Percentiles rank a stretch among this genome's conserved stretches.
phyloP scores from a whole-genome alignment of 2,113 vertebrate genomes.

The Lontra canadensis region DNA sequence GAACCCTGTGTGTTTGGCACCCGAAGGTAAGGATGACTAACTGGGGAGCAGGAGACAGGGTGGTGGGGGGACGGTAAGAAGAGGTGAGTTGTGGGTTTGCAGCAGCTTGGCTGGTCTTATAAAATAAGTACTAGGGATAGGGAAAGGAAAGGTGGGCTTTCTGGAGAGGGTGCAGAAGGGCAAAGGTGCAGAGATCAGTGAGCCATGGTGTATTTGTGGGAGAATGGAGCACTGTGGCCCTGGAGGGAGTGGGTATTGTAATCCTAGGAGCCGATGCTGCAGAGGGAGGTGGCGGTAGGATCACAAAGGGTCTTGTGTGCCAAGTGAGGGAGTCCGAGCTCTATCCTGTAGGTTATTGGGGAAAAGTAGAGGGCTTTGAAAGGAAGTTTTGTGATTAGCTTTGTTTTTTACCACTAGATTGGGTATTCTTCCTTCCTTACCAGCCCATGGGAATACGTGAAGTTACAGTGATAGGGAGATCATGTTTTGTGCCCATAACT shows the following conservation, averaged over 20 bases:
- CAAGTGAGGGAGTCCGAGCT: background rate
- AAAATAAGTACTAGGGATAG: background rate
- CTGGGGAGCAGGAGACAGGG: background rate
- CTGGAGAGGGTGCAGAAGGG: background rate
- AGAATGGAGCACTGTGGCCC: background rate
- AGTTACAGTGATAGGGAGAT: background rate
- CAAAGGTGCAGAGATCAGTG: background rate
- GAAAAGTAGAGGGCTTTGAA: background rate
- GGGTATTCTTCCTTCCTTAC: background rate
- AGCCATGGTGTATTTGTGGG: background rate
- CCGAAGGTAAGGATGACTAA: background rate
- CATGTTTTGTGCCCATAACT: background rate
- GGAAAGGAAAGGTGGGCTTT: background rate
- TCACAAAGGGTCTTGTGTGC: background rate
- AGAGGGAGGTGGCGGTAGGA: background rate
- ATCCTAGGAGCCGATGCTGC: background rate
- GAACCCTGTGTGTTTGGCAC: background rate
- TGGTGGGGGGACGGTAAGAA: background rate
- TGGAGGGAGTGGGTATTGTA: rapidly evolving
- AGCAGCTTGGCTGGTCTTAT: background rate
- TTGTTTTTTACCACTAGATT: background rate
- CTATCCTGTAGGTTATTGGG: background rate
- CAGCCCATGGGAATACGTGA: background rate
- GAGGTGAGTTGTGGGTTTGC: background rate
- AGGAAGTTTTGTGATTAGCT: background rate